Percentiles rank a stretch among this genome's conserved stretches.
phyloP scores from a whole-genome alignment of 2,797 vertebrate species.

The Vespertilio murinus region DNA sequence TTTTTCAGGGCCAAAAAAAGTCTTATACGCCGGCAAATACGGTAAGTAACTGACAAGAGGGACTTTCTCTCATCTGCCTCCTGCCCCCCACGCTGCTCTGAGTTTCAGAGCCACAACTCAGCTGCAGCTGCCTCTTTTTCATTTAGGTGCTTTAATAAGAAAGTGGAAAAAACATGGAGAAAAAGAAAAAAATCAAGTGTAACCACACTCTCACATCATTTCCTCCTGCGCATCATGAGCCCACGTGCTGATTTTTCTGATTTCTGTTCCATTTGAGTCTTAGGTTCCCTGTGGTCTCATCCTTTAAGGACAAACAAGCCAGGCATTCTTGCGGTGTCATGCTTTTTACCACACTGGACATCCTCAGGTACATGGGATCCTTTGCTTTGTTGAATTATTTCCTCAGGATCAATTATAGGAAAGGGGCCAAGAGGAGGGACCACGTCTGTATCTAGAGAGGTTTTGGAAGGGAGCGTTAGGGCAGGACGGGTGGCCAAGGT shows the following conservation, averaged over 20 bases:
- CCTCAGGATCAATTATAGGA: not conserved
- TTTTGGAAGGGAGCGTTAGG: not conserved
- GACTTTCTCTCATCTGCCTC: not conserved
- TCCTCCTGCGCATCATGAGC: not conserved
- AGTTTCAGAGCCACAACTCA: not conserved
- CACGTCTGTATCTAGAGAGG: not conserved
- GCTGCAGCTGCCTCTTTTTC: not conserved
- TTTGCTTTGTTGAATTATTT: not conserved
- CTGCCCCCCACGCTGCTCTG: not conserved
- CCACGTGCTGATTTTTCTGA: not conserved
- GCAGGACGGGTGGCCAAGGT: not conserved
- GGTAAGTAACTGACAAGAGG: not conserved
- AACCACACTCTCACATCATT: not conserved
- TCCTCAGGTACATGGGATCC: not conserved
- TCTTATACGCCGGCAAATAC: no score
- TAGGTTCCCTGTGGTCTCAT: not conserved
- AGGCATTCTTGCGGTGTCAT: not conserved
- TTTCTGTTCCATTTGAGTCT: not conserved
- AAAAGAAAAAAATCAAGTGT: not conserved
- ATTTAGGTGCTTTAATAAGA: not conserved
- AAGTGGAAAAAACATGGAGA: not conserved
- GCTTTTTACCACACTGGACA: not conserved
- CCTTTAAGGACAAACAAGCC: not conserved
- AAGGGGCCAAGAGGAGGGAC: not conserved
- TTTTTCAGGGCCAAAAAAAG: no score